A percentile compares a stretch with the other conserved stretches of the same genome.
These are phyloP conservation scores for Malthinus flaveolus DNA, from an alignment of 2,888 invertebrate species.

Conservation along the genomic window DNA sequence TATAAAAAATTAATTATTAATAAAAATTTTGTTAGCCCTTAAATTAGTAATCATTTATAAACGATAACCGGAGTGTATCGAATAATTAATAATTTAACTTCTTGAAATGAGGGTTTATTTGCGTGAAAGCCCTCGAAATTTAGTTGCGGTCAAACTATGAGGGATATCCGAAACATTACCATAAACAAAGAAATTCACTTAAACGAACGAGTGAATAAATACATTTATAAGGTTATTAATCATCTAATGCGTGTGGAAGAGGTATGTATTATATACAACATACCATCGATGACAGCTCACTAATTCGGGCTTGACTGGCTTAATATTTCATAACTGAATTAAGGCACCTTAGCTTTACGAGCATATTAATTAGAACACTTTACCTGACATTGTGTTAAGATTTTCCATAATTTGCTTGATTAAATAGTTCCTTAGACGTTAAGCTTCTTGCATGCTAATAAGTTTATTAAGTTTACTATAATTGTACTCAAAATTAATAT, in stretches of 20 bases:
- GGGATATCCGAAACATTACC: slow-evolving; percentile 34
- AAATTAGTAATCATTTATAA: slow-evolving; percentile 6
- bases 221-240: slow-evolving; percentile 47
- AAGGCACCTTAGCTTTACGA: slow-evolving; percentile 45
- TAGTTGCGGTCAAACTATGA: slow-evolving; percentile 30
- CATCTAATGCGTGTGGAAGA: slow-evolving; percentile 40
- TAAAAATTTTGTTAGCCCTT: not conserved
- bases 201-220: slow-evolving; percentile 42
- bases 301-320: slow-evolving; percentile 46
- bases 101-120: slow-evolving; percentile 27
- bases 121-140: slow-evolving; percentile 20
- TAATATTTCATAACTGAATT: slow-evolving; percentile 53
- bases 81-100: slow-evolving; percentile 23
- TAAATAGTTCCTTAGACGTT: slow-evolving; percentile 46
- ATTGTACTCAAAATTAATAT: slow-evolving; percentile 43
- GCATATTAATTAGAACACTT: slow-evolving; percentile 50
- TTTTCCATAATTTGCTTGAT: slow-evolving; percentile 50
- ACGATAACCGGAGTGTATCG: slow-evolving; percentile 12
- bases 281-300: slow-evolving; percentile 45
- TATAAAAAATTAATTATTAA: not conserved
- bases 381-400: slow-evolving; percentile 51
- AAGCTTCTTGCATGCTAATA: slow-evolving; percentile 49
- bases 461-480: slow-evolving; percentile 49
- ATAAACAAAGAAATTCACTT: slow-evolving; percentile 47
- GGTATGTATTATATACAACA: slow-evolving; percentile 39